A percentile compares a stretch with the other conserved stretches of the same genome.
Evolutionary conservation across 2,797 vertebrate genomes (phyloP).

Genomic region (Melanogrammus aeglefinus): DNA sequence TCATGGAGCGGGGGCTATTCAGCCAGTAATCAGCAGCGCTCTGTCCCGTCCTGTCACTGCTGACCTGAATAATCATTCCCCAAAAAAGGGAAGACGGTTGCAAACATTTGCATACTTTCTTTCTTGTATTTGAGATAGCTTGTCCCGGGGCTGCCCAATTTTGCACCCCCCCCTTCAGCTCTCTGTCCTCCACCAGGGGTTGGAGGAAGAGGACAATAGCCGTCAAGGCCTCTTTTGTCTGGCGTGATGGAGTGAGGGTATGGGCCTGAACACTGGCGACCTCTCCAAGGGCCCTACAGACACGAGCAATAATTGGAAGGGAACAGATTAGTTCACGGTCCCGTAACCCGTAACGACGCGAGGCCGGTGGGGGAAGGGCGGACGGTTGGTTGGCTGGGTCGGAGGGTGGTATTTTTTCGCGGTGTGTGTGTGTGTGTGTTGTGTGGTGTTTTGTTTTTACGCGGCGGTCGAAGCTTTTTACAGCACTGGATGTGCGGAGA

Average conservation of each 20-base stretch:
- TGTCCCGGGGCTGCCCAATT: conserved; percentile 44
- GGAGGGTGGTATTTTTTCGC: conserved; percentile 51
- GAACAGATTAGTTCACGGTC: conserved; percentile 49
- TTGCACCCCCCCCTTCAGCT: conserved; percentile 21
- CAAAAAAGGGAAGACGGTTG: conserved; percentile 16
- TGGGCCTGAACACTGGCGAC: conserved; percentile 31
- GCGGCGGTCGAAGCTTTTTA: conserved; percentile 54
- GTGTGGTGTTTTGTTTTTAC: conserved; percentile 28
- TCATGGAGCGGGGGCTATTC: conserved; percentile 37
- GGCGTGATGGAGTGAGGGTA: conserved; percentile 52
- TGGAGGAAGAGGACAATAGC: conserved; percentile 46
- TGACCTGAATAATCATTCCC: conserved; percentile 34
- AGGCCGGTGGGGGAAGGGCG: conserved; percentile 47
- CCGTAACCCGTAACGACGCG: conserved; percentile 53
- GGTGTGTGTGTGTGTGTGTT: conserved; percentile 73
- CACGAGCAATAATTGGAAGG: conserved; percentile 45
- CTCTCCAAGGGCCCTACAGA: conserved; percentile 38
- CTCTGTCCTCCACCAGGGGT: conserved; percentile 41
- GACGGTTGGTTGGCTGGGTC: conserved; percentile 51
- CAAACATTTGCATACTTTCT: conserved; percentile 21
- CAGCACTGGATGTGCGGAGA: conserved; percentile 69
- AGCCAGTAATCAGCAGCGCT: conserved; percentile 49
- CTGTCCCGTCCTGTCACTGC: conserved; percentile 27
- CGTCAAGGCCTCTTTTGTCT: conserved; percentile 56
- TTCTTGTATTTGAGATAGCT: conserved; percentile 43